phyloP scores from a whole-genome alignment of 2,113 vertebrate species.

The Phycodurus eques region DNA sequence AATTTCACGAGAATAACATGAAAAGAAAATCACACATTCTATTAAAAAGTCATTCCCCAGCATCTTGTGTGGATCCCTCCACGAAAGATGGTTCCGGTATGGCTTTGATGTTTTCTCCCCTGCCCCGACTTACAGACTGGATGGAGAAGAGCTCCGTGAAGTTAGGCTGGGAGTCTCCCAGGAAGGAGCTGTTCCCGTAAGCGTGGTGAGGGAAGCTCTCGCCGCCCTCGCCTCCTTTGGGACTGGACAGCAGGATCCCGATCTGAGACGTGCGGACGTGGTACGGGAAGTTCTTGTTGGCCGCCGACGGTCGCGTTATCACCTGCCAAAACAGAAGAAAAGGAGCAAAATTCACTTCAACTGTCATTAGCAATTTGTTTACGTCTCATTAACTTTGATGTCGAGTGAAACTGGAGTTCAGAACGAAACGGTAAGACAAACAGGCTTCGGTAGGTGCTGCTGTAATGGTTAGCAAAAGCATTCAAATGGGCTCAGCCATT shows the following conservation, averaged over 20 bases:
- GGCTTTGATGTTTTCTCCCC: too few relatives aligned
- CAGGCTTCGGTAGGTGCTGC: too few relatives aligned
- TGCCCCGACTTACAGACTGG: conserved; percentile 70
- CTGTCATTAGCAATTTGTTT: too few relatives aligned
- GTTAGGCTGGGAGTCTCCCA: conserved; percentile 89
- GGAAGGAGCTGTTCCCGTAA: conserved; percentile 87
- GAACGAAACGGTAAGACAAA: neutral
- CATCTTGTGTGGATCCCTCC: too few relatives aligned
- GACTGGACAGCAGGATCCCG: conserved; percentile 78
- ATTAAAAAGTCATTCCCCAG: too few relatives aligned
- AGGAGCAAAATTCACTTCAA: neutral
- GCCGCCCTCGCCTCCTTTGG: conserved; percentile 66
- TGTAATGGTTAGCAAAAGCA: too few relatives aligned
- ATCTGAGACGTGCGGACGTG: conserved; percentile 92
- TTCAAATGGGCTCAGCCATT: too few relatives aligned
- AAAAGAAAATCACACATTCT: too few relatives aligned
- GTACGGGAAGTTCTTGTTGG: conserved; percentile 93
- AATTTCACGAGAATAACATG: too few relatives aligned
- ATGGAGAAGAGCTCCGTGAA: conserved; percentile 95
- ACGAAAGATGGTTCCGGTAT: too few relatives aligned
- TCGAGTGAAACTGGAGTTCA: too few relatives aligned
- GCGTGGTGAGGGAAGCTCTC: conserved; percentile 88
- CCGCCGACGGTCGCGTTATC: conserved; percentile 88
- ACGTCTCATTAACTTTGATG: too few relatives aligned
- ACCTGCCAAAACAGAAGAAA: conserved; percentile 59